A percentile compares a stretch with the other conserved stretches of the same genome.
Evolutionary conservation across 2,113 vertebrate species (phyloP).

Genomic region (Antechinus flavipes): DNA sequence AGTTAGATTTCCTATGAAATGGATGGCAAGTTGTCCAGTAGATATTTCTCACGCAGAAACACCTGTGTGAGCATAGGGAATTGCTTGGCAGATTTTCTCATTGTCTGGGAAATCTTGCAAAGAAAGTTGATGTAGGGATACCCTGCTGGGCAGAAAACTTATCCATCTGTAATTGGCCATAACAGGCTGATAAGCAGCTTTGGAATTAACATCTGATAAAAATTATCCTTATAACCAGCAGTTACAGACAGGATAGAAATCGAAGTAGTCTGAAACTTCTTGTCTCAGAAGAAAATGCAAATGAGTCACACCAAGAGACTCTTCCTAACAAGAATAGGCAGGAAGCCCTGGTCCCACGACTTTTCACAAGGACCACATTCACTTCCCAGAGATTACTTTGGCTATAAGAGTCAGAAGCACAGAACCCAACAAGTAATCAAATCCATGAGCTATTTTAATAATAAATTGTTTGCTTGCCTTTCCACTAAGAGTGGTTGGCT

Average conservation of each 20-base stretch:
- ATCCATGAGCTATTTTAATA: slow-evolving; percentile 55
- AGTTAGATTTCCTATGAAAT: neutral
- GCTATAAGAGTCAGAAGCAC: neutral
- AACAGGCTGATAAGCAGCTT: neutral
- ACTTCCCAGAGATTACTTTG: slow-evolving; percentile 19
- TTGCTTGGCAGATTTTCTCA: neutral
- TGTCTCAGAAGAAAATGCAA: neutral
- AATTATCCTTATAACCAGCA: neutral
- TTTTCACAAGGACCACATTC: neutral
- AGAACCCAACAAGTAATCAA: slow-evolving; percentile 36
- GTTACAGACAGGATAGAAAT: neutral
- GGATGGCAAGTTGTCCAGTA: neutral
- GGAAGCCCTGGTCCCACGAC: neutral
- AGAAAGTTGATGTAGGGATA: neutral
- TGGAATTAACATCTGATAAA: neutral
- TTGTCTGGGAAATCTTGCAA: neutral
- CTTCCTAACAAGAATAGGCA: neutral
- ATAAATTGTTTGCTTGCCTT: slow-evolving; percentile 62
- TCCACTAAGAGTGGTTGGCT: slow-evolving; percentile 28
- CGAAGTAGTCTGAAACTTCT: neutral
- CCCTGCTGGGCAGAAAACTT: neutral
- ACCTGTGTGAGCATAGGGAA: neutral
- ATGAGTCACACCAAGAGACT: neutral
- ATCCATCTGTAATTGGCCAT: neutral
- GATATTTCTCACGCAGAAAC: neutral